These are phyloP conservation scores for Piliocolobus tephrosceles DNA, from an alignment of 2,113 vertebrate genomes.

Conservation along the genomic window DNA sequence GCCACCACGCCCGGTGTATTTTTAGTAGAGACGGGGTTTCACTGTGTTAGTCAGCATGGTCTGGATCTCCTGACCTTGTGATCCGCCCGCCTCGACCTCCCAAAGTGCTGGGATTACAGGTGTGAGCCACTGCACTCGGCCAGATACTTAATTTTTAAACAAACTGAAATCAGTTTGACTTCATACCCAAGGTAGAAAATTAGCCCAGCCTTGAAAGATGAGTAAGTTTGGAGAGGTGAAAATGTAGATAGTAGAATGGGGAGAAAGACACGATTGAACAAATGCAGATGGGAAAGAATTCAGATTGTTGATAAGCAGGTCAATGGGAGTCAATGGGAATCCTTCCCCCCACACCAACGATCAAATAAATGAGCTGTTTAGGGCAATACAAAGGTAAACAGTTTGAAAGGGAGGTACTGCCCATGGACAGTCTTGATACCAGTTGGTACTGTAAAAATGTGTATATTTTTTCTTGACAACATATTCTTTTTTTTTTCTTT, in stretches of 20 bases:
- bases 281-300: background rate
- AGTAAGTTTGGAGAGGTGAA: background rate
- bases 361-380: background rate
- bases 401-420: background rate
- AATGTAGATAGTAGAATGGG: background rate
- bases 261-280: background rate
- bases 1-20: too few species aligned
- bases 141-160: background rate
- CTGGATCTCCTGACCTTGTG: too few species aligned
- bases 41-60: too few species aligned
- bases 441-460: background rate
- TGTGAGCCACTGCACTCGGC: too few species aligned
- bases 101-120: too few species aligned
- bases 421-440: background rate
- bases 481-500: background rate
- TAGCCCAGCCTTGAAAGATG: background rate
- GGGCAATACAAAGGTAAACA: background rate
- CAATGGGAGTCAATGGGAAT: background rate
- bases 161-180: background rate
- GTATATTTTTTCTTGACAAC: background rate
- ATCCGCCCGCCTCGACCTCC: too few species aligned
- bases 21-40: too few species aligned
- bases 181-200: background rate
- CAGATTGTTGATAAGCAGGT: background rate
- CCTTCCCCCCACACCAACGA: accelerated